Conservation (phyloP, 2,113 vertebrate species). For the Corydoras sp. region DNA sequence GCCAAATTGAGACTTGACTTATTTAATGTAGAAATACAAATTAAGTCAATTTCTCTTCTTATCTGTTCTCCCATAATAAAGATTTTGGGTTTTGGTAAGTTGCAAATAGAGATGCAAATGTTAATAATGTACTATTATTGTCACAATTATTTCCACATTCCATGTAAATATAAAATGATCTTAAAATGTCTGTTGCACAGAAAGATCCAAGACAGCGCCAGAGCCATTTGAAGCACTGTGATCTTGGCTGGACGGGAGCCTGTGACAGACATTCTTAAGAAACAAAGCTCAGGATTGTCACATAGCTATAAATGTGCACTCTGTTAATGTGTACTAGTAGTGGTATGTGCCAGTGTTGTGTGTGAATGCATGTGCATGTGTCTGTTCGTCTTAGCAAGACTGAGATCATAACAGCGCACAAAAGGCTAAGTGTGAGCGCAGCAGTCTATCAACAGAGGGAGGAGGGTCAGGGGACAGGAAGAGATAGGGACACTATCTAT, state of each 20-base stretch:
- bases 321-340: slow-evolving; percentile 55
- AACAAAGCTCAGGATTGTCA: slow-evolving; percentile 67
- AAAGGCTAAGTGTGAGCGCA: slow-evolving; percentile 59
- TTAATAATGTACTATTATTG: no score
- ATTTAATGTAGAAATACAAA: no score
- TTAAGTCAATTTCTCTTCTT: no score
- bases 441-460: slow-evolving; percentile 53
- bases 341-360: slow-evolving; percentile 1
- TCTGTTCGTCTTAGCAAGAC: slow-evolving; percentile 34
- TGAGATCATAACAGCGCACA: slow-evolving; percentile 69
- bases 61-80: no score
- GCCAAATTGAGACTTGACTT: no score
- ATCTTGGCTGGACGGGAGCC: slow-evolving; percentile 44
- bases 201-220: not conserved
- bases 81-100: no score
- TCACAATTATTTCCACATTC: no score
- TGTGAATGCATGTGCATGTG: slow-evolving; percentile 28
- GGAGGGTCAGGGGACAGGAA: slow-evolving; percentile 52
- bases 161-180: no score
- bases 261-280: slow-evolving; percentile 37
- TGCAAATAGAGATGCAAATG: no score
- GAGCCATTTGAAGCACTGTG: slow-evolving; percentile 36
- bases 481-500: slow-evolving; percentile 37
- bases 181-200: no score
- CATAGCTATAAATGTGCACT: slow-evolving; percentile 58